These are phyloP conservation scores for Agonopterix heracliana DNA, from an alignment of 2,888 invertebrate genomes.

Conservation along the genomic window DNA sequence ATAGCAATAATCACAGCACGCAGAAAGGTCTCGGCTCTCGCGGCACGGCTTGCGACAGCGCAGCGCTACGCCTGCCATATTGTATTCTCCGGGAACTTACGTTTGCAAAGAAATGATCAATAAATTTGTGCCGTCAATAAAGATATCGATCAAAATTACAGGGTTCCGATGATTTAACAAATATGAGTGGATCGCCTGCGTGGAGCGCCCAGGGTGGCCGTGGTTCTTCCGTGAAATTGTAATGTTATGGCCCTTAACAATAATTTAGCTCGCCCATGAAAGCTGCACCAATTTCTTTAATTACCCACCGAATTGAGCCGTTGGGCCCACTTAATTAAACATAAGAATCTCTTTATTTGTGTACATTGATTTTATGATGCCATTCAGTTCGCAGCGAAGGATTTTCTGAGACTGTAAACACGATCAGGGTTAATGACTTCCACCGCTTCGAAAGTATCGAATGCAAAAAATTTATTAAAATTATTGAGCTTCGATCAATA, in stretches of 20 bases:
- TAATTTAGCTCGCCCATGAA: conserved; percentile 55
- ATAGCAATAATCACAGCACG: conserved; percentile 60
- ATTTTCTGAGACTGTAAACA: conserved; percentile 34
- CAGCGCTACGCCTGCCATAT: conserved; percentile 47
- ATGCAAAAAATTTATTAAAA: conserved; percentile 25
- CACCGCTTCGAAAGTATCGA: conserved; percentile 33
- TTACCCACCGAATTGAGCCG: conserved; percentile 51
- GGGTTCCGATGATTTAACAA: conserved; percentile 74
- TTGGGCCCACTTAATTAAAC: conserved; percentile 55
- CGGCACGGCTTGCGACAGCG: conserved; percentile 54
- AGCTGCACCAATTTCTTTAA: conserved; percentile 65
- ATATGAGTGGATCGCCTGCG: conserved; percentile 62
- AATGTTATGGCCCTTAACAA: conserved; percentile 62
- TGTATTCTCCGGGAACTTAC: conserved; percentile 57
- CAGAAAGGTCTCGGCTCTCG: conserved; percentile 50
- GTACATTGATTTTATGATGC: conserved; percentile 40
- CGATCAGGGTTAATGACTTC: conserved; percentile 49
- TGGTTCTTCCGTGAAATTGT: conserved; percentile 65
- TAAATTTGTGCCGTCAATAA: conserved; percentile 72
- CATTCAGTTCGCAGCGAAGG: conserved; percentile 33
- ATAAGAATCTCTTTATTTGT: conserved; percentile 50
- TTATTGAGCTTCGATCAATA: conserved; percentile 3
- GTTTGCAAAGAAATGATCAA: conserved; percentile 72
- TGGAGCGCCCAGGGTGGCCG: conserved; percentile 60
- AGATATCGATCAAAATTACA: conserved; percentile 77